Evolutionary conservation across 2,888 invertebrate genomes (phyloP), one percentile per base, ranked within the genome.

Genomic region (Trachelus troglodyta): DNA sequence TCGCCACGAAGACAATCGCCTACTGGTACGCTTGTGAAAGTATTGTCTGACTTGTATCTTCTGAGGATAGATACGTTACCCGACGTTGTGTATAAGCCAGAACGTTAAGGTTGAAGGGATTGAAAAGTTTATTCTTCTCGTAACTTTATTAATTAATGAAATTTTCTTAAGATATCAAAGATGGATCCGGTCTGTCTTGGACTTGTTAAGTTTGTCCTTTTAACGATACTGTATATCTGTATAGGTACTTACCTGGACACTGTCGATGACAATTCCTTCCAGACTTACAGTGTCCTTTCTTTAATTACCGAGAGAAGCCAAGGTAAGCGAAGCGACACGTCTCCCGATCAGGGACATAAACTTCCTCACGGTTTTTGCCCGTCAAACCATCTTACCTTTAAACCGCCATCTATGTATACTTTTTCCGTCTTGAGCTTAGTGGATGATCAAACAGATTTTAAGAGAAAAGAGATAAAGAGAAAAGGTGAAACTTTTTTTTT

Each of bases 1-100:
- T 82, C 79, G 83, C 83, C 82, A 81, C 82, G 80, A 69, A 77
- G 80, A 83, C 80, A 81, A 83, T 82, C 83, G 71, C 71, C 33
- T 33, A 15, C 71, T 71, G 33, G 71, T 9, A 37, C 68, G 78
- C 11, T 79, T 68, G 81, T 4, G 69, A 76, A 83, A 80, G 37
- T 75, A 79, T 84, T 81, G 82, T 83, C 85, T 73, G 2, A 56
- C 23, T 56, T 56, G 56, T 56, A 56, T 23, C 56, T 56, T 9
- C 56, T 2, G 56, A 15, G 56, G 9, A 56, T 56, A 23, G 56
- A 9, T 56, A 56, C 56, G 56, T 56, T 23, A 56, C 23, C 23
- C 23, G 40, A 56, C 40, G 56, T 56, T 40, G 15, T 6, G 23
- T 56, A 23, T 56, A 56, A 56, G 56, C 9, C 2, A 9, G 56